Percentiles rank a stretch among this genome's conserved stretches.
Conservation (phyloP, 2,113 vertebrate genomes). For the Calyptomena viridis region DNA sequence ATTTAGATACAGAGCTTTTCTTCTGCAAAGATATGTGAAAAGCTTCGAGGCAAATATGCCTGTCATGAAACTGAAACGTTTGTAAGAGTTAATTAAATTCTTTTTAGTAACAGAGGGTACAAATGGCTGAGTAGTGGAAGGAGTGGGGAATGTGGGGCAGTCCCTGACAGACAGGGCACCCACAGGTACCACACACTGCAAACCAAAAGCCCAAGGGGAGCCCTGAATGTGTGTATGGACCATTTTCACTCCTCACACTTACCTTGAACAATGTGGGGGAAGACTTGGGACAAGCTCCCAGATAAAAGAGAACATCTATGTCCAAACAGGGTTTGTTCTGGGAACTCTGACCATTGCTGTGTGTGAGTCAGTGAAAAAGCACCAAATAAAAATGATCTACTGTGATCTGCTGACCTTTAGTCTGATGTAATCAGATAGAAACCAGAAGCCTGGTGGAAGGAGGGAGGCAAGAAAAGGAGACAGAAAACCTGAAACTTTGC, state of each 20-base stretch:
- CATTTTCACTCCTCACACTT: not conserved
- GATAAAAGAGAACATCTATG: not conserved
- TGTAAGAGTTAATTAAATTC: not conserved
- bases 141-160: fast-evolving
- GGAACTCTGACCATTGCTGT: not conserved
- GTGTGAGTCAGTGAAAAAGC: not conserved
- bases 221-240: not conserved
- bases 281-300: not conserved
- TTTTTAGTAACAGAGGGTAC: not conserved
- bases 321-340: not conserved
- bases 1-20: constrained; percentile 16
- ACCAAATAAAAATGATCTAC: not conserved
- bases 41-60: not conserved
- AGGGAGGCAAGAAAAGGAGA: not conserved
- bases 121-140: not conserved
- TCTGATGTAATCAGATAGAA: not conserved
- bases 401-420: not conserved
- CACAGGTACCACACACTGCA: not conserved
- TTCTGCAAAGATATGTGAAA: not conserved
- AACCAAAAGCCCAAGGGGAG: not conserved
- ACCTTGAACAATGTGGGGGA: not conserved
- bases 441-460: not conserved
- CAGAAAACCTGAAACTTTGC: not conserved
- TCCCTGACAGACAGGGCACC: not conserved
- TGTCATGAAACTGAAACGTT: not conserved